These are phyloP conservation scores for Fregetta grallaria DNA, from an alignment of 2,113 vertebrate genomes.

Conservation along the genomic window DNA sequence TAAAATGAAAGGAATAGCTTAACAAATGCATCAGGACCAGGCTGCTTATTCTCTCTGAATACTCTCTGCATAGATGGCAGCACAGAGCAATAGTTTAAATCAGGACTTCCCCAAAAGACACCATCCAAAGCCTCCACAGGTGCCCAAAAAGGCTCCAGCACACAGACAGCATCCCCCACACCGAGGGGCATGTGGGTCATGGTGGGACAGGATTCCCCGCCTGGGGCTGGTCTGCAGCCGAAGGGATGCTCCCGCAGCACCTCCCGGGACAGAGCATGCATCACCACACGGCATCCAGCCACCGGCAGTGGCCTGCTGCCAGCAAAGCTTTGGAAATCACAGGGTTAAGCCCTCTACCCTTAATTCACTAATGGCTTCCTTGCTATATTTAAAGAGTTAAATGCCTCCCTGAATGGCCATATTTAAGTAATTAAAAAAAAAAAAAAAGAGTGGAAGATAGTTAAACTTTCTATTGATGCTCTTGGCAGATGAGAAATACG, in stretches of 20 bases:
- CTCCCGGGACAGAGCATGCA: accelerated
- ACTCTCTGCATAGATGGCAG: background rate
- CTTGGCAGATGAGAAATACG: background rate
- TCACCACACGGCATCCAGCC: accelerated
- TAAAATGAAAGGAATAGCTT: background rate
- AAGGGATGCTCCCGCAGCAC: accelerated
- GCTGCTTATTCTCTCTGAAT: background rate
- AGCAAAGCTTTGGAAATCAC: background rate
- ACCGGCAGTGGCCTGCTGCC: accelerated
- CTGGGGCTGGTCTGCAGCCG: accelerated
- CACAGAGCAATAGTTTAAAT: background rate
- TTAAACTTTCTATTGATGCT: background rate
- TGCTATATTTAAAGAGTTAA: background rate
- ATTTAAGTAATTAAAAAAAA: background rate
- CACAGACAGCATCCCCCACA: too few relatives aligned
- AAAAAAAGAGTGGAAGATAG: background rate
- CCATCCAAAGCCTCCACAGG: background rate
- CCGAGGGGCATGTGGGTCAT: accelerated
- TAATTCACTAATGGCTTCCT: background rate
- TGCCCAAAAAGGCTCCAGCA: background rate
- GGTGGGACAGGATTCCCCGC: accelerated
- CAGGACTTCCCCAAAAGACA: background rate
- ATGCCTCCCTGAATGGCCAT: background rate
- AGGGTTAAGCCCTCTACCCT: background rate
- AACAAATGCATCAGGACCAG: background rate